phyloP scores from a whole-genome alignment of 2,797 vertebrate genomes.

The Myoxocephalus aenaeus region DNA sequence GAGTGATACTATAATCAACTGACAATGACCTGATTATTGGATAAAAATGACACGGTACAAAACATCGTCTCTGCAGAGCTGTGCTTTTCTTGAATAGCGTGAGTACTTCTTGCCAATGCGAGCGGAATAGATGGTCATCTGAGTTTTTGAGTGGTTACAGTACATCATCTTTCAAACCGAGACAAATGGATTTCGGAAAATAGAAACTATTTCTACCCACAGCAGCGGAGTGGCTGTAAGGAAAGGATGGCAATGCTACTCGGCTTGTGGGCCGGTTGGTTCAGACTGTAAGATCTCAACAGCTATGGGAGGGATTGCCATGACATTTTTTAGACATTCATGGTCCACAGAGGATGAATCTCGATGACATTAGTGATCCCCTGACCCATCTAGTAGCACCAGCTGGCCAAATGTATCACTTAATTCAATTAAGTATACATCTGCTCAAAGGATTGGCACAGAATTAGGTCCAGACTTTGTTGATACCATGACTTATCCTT shows the following conservation, averaged over 20 bases:
- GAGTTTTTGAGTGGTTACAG: not conserved
- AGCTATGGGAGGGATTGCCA: not conserved
- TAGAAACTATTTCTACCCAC: not conserved
- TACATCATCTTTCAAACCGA: conserved; percentile 10
- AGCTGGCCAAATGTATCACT: not conserved
- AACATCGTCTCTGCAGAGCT: not conserved
- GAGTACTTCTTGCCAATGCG: not conserved
- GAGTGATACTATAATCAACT: conserved; percentile 11
- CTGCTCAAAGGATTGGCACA: not conserved
- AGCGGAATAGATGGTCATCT: not conserved
- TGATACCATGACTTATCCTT: not conserved
- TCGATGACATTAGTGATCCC: not conserved
- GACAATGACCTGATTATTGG: conserved; percentile 10
- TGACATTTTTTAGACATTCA: not conserved
- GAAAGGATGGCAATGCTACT: not conserved
- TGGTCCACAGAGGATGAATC: not conserved
- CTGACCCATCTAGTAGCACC: not conserved
- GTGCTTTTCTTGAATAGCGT: not conserved
- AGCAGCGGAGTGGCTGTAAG: not conserved
- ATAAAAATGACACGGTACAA: conserved; percentile 2
- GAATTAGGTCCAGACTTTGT: not conserved
- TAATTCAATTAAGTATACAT: not conserved
- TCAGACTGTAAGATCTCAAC: not conserved
- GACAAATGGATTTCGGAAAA: not conserved
- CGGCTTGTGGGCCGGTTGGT: not conserved